A percentile compares a stretch with the other conserved stretches of the same genome.
These are phyloP conservation scores for Aplocera efformata DNA, from an alignment of 2,888 invertebrate species.

Conservation along the genomic window DNA sequence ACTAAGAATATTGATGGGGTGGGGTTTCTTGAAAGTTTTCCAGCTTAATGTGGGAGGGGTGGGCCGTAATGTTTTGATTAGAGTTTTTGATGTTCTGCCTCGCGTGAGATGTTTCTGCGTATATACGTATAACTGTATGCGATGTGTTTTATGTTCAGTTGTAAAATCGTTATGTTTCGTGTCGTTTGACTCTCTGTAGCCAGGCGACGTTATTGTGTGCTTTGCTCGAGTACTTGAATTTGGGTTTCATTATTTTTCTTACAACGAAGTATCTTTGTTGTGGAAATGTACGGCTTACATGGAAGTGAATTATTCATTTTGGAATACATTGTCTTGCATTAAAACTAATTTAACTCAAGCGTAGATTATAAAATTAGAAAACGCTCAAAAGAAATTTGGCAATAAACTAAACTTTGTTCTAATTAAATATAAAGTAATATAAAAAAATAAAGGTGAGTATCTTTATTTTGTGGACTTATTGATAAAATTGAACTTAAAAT, in stretches of 20 bases:
- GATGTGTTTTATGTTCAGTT: constrained; percentile 34
- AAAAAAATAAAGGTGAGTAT: too few relatives aligned
- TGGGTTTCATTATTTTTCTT: constrained; percentile 10
- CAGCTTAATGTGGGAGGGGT: constrained; percentile 43
- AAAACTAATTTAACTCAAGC: too few relatives aligned
- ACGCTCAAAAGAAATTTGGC: too few relatives aligned
- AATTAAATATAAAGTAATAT: too few relatives aligned
- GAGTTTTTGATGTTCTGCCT: constrained; percentile 65
- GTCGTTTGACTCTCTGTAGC: constrained; percentile 19
- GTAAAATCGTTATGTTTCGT: constrained; percentile 33
- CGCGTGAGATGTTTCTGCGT: constrained; percentile 35
- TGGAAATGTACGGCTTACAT: too few relatives aligned
- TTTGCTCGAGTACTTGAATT: constrained; percentile 5
- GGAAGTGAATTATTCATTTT: too few relatives aligned
- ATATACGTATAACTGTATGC: constrained; percentile 28
- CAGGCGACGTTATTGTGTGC: constrained; percentile 23
- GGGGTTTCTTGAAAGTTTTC: constrained; percentile 52
- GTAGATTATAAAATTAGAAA: too few relatives aligned
- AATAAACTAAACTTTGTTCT: too few relatives aligned
- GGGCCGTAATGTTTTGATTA: constrained; percentile 61
- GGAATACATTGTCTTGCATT: too few relatives aligned
- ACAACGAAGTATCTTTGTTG: too few relatives aligned
- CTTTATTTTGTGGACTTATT: too few relatives aligned
- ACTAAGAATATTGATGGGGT: constrained; percentile 76
- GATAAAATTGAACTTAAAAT: too few relatives aligned